Conservation (phyloP, 1,140 invertebrate species). For the Planococcus citri region DNA sequence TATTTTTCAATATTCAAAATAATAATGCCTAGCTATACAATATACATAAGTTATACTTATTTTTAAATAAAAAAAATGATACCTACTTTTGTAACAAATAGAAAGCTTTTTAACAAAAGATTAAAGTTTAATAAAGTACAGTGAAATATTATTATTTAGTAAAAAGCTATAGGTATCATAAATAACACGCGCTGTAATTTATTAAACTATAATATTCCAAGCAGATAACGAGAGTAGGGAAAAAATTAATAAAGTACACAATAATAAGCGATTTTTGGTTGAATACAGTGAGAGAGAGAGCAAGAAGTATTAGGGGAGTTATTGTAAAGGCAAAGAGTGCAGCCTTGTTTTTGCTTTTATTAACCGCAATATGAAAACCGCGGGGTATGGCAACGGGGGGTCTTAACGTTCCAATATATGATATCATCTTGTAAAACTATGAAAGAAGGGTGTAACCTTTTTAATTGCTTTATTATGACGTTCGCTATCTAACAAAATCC, state of each 20-base stretch:
- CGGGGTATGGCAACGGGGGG: background rate
- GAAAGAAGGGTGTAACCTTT: constrained; percentile 1
- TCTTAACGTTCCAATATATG: background rate
- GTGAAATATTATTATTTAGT: background rate
- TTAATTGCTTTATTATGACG: constrained; percentile 7
- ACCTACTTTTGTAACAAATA: too few relatives aligned
- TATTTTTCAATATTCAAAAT: too few relatives aligned
- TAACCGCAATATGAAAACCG: constrained; percentile 2
- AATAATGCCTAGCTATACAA: too few relatives aligned
- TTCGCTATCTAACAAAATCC: background rate
- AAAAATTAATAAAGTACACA: constrained; percentile 8
- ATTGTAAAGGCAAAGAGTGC: constrained; percentile 2
- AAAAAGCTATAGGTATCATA: background rate
- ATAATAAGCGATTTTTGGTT: background rate
- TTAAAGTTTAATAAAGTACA: background rate
- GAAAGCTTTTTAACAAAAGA: background rate
- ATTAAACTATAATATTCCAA: background rate
- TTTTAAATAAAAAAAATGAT: too few relatives aligned
- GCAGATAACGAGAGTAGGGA: background rate
- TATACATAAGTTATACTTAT: too few relatives aligned
- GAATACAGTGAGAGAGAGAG: background rate
- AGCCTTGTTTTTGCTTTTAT: constrained; percentile 1
- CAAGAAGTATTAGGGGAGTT: constrained; percentile 3
- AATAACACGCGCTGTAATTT: background rate
- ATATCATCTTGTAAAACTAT: constrained; percentile 1